Conservation (phyloP, 2,113 vertebrate genomes). For the Microtus pennsylvanicus region DNA sequence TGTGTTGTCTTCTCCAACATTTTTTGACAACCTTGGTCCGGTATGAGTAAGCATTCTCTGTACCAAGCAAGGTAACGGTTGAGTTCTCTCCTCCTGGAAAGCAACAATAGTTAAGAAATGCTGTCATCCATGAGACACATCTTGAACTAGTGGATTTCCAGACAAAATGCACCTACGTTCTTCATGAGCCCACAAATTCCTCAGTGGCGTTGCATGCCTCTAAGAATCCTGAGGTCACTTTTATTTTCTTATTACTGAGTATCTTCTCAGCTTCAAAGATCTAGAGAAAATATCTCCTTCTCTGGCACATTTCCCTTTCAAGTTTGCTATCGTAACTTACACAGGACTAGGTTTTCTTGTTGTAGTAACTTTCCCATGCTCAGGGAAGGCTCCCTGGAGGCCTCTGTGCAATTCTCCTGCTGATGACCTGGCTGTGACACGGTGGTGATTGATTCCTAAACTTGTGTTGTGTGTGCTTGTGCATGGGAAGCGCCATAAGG, state of each 20-base stretch:
- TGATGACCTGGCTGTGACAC: background rate
- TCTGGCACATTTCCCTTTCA: background rate
- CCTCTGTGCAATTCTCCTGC: background rate
- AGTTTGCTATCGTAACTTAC: background rate
- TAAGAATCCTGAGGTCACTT: background rate
- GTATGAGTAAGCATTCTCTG: background rate
- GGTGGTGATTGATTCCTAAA: background rate
- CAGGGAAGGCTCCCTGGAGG: background rate
- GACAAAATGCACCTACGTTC: background rate
- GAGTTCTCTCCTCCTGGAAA: background rate
- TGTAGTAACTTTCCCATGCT: background rate
- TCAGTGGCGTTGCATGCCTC: background rate
- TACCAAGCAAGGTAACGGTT: background rate
- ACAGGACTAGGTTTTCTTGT: background rate
- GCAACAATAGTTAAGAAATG: background rate
- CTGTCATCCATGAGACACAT: background rate
- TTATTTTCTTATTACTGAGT: background rate
- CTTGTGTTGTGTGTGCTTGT: background rate
- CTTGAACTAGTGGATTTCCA: background rate
- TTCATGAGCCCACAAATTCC: background rate
- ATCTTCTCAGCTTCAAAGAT: background rate
- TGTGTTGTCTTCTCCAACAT: background rate
- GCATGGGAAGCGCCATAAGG: background rate
- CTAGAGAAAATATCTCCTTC: background rate
- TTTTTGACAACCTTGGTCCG: background rate